phyloP scores from a whole-genome alignment of 2,113 vertebrate species.

The Cyphomyrus plagiostoma region DNA sequence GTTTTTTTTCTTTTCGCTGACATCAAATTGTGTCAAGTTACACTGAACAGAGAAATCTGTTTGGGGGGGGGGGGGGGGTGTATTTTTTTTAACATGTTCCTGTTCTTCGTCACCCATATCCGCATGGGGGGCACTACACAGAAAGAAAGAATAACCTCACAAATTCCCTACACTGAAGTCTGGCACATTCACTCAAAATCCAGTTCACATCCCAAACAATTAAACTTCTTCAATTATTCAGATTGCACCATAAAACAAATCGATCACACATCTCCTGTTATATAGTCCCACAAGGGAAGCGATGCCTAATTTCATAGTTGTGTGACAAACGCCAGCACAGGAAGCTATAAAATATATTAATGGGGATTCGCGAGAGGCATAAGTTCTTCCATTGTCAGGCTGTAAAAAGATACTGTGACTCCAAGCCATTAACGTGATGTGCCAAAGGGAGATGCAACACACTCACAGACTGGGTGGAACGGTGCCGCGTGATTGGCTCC shows the following conservation, averaged over 20 bases:
- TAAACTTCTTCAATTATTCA: not conserved
- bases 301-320: not conserved
- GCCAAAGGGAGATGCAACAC: not conserved
- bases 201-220: not conserved
- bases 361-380: not conserved
- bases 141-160: not conserved
- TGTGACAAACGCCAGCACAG: not conserved
- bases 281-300: not conserved
- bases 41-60: not conserved
- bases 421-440: accelerated
- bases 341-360: not conserved
- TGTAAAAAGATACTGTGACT: not conserved
- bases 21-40: not conserved
- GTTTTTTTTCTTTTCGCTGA: not conserved
- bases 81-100: not conserved
- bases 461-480: not conserved
- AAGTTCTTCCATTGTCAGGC: not conserved
- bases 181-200: not conserved
- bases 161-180: not conserved
- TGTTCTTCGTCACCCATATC: not conserved
- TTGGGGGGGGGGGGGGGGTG: not conserved
- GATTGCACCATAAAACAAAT: not conserved
- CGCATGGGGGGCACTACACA: not conserved
- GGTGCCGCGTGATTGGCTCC: not conserved
- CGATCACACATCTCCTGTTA: not conserved